Evolutionary conservation across 1,140 invertebrate genomes (phyloP).

Genomic region (Drosophila fuyamai): DNA sequence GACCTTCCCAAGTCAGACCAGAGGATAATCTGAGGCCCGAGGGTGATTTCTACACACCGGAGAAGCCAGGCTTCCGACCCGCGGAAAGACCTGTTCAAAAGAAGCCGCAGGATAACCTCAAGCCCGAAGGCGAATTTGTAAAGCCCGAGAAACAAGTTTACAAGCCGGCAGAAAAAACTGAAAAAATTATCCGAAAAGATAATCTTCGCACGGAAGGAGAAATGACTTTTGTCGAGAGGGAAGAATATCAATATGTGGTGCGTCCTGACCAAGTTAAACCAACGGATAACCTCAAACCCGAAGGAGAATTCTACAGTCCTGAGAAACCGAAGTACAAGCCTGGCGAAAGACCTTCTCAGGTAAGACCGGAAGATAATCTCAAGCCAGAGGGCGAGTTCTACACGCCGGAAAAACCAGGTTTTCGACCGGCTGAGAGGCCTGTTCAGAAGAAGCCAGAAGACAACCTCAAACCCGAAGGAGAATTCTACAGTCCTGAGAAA

Average conservation of each 20-base stretch:
- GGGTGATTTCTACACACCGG: constrained; percentile 74
- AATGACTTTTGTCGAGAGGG: too few species aligned
- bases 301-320: constrained; percentile 85
- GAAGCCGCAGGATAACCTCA: constrained; percentile 87
- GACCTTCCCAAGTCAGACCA: constrained; percentile 18
- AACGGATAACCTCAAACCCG: constrained; percentile 86
- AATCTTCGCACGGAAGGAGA: too few species aligned
- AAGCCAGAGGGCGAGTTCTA: background rate
- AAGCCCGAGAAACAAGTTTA: too few species aligned
- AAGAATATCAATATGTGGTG: too few species aligned
- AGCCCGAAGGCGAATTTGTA: constrained; percentile 86
- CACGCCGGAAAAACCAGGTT: background rate
- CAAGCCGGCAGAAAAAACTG: too few species aligned
- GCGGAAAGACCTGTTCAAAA: constrained; percentile 86
- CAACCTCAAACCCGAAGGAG: constrained; percentile 87
- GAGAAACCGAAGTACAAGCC: constrained; percentile 23
- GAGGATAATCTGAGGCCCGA: constrained; percentile 23
- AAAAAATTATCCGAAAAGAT: too few species aligned
- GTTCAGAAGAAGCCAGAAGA: constrained; percentile 78
- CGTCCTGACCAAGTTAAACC: too few species aligned
- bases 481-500: constrained; percentile 85
- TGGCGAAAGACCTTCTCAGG: background rate
- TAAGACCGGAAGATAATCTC: background rate
- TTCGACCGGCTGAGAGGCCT: background rate
- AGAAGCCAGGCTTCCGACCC: constrained; percentile 76